A percentile compares a stretch with the other conserved stretches of the same genome.
Evolutionary conservation across 2,113 vertebrate genomes (phyloP).

Genomic region (Mystacornis crossleyi): DNA sequence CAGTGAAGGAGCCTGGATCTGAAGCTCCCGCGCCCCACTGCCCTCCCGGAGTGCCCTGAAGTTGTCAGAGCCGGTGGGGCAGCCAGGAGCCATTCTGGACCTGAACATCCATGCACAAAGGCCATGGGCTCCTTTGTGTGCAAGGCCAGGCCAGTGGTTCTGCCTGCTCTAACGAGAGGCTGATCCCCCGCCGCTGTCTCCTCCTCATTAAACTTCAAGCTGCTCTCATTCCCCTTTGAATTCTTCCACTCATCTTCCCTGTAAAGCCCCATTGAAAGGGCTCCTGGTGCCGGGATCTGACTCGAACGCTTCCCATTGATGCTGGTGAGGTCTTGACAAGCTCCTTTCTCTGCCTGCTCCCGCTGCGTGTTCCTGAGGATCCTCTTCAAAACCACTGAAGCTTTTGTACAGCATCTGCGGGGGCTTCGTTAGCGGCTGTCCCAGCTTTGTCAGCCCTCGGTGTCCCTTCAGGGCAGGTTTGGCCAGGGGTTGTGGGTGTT

Average conservation of each 20-base stretch:
- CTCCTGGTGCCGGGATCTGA: neutral
- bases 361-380: neutral
- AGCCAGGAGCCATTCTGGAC: rapidly evolving
- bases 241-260: conserved; percentile 4
- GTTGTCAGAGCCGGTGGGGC: neutral
- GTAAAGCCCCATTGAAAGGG: conserved; percentile 13
- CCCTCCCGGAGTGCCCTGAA: neutral
- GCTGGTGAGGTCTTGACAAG: conserved; percentile 26
- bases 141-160: neutral
- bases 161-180: neutral
- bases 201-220: conserved; percentile 62
- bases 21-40: rapidly evolving
- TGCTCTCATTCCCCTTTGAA: neutral
- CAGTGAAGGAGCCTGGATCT: neutral
- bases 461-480: neutral
- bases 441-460: rapidly evolving
- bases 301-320: neutral
- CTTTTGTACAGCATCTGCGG: neutral
- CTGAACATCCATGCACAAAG: neutral
- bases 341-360: conserved; percentile 22
- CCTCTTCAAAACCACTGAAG: neutral
- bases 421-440: neutral
- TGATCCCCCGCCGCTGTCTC: neutral
- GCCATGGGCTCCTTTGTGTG: neutral
- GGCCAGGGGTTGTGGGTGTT: neutral